phyloP scores from a whole-genome alignment of 2,113 vertebrate genomes.

The Benitochromis conjunctus region DNA sequence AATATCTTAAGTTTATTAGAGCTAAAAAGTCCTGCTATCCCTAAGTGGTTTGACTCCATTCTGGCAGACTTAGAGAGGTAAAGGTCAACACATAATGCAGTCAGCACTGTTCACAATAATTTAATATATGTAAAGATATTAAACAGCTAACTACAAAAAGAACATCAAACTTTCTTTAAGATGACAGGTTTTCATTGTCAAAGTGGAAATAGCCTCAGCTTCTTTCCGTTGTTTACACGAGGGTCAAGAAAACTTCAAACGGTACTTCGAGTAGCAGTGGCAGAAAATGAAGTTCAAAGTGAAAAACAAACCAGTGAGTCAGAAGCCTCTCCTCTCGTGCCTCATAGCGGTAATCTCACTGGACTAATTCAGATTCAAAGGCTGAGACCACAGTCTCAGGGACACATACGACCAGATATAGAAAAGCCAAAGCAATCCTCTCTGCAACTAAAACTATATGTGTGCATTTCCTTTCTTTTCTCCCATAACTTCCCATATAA shows the following conservation, averaged over 20 bases:
- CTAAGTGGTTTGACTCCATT: background rate
- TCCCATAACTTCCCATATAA: background rate
- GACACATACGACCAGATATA: background rate
- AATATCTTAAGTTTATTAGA: background rate
- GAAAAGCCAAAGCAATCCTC: background rate
- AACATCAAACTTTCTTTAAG: background rate
- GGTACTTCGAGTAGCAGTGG: background rate
- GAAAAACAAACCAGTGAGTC: background rate
- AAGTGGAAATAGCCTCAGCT: background rate
- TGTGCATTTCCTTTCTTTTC: background rate
- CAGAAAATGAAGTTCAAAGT: background rate
- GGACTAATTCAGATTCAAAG: background rate
- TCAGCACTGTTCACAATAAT: background rate
- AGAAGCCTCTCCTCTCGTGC: background rate
- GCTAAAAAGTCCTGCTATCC: background rate
- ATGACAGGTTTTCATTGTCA: background rate
- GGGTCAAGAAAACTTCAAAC: background rate
- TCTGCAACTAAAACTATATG: background rate
- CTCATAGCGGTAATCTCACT: background rate
- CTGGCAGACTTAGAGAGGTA: background rate
- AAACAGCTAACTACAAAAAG: background rate
- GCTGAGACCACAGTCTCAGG: background rate
- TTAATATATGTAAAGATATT: background rate
- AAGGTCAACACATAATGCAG: background rate
- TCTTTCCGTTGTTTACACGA: background rate